Evolutionary conservation across 1,140 invertebrate species (phyloP).

Genomic region (Teleogryllus occipitalis): DNA sequence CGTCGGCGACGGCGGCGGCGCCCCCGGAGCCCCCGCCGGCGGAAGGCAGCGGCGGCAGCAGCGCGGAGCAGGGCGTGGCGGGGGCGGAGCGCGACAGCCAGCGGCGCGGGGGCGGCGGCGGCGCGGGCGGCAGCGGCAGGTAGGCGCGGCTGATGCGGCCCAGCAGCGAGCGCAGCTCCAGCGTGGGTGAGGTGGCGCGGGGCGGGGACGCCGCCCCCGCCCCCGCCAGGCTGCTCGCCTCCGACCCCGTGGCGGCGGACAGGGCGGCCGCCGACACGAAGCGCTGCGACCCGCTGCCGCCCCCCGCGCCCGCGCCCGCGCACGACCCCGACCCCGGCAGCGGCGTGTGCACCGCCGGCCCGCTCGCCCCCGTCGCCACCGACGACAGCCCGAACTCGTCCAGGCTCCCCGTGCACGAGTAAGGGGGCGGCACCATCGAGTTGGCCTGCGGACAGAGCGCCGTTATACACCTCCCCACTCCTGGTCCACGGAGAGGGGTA

Average conservation of each 20-base stretch:
- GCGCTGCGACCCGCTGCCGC: slow-evolving; percentile 3
- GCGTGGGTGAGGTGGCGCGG: slow-evolving; percentile 65
- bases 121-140: slow-evolving; percentile 26
- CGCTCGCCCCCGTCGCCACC: neutral
- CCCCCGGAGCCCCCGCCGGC: neutral
- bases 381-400: slow-evolving; percentile 41
- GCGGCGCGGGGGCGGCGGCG: slow-evolving; percentile 34
- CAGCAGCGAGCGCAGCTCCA: slow-evolving; percentile 54
- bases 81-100: slow-evolving; percentile 32
- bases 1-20: slow-evolving; percentile 9
- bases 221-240: slow-evolving; percentile 55
- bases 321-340: slow-evolving; percentile 25
- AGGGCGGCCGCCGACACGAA: slow-evolving; percentile 17
- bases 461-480: too few species aligned
- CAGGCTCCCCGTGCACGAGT: slow-evolving; percentile 66
- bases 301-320: slow-evolving; percentile 1
- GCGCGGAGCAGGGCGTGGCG: slow-evolving; percentile 33
- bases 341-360: neutral
- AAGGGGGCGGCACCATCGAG: slow-evolving; percentile 67
- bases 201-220: slow-evolving; percentile 55
- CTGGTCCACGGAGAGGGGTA: too few species aligned
- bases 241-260: slow-evolving; percentile 46
- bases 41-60: neutral
- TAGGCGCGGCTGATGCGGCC: slow-evolving; percentile 6
- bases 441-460: slow-evolving; percentile 45